These are phyloP conservation scores for Nephrotoma appendiculata DNA, from an alignment of 2,888 invertebrate genomes.

Conservation along the genomic window DNA sequence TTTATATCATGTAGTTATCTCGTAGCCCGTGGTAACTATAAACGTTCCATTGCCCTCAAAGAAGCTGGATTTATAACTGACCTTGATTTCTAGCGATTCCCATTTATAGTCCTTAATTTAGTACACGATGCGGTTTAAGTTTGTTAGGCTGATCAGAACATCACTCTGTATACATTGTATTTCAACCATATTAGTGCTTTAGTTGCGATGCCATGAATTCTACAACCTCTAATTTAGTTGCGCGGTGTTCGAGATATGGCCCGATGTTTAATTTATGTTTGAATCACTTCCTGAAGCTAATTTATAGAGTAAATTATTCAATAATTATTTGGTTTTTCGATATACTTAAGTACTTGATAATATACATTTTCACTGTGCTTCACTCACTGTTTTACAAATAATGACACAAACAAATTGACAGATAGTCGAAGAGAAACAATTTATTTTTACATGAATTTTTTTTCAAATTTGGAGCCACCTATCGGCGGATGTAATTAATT, in stretches of 20 bases:
- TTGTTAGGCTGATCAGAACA: slow-evolving; percentile 22
- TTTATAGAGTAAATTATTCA: too few species aligned
- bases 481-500: too few species aligned
- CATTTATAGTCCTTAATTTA: slow-evolving; percentile 14
- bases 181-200: slow-evolving; percentile 22
- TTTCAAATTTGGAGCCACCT: too few species aligned
- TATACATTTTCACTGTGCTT: too few species aligned
- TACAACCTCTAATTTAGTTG: slow-evolving; percentile 4
- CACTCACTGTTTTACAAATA: too few species aligned
- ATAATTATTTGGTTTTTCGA: too few species aligned
- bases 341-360: too few species aligned
- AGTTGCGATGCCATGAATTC: neutral
- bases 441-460: too few species aligned
- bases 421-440: too few species aligned
- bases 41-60: slow-evolving; percentile 30
- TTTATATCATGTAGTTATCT: slow-evolving; percentile 34
- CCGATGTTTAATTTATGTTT: slow-evolving; percentile 27
- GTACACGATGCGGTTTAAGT: slow-evolving; percentile 19
- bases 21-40: slow-evolving; percentile 41
- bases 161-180: slow-evolving; percentile 20
- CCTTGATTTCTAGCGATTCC: slow-evolving; percentile 15
- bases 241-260: neutral
- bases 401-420: too few species aligned
- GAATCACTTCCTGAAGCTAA: slow-evolving; percentile 66
- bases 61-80: slow-evolving; percentile 24